phyloP scores from a whole-genome alignment of 2,888 invertebrate genomes.

The Lamproptera curius region DNA sequence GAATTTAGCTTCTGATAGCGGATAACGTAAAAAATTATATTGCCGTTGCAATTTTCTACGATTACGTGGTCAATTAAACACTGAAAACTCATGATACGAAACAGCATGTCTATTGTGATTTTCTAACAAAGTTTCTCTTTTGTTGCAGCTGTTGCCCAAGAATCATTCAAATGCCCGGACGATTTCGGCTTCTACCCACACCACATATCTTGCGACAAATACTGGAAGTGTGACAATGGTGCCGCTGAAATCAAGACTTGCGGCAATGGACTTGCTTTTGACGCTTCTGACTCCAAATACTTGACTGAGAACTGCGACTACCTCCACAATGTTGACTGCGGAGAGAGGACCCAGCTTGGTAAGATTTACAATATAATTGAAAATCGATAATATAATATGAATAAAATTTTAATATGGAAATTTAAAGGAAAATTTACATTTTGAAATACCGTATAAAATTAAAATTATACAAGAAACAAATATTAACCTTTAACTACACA shows the following conservation, averaged over 20 bases:
- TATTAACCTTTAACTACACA: slow-evolving; percentile 15
- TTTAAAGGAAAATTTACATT: too few species aligned
- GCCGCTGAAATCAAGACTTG: slow-evolving; percentile 93
- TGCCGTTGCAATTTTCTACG: too few species aligned
- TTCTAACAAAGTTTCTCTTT: slow-evolving; percentile 23
- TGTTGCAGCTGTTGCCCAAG: slow-evolving; percentile 84
- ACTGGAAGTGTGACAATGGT: slow-evolving; percentile 96
- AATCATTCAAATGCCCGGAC: slow-evolving; percentile 94
- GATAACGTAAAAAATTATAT: too few species aligned
- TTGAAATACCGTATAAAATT: too few species aligned
- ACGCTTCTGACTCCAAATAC: slow-evolving; percentile 92
- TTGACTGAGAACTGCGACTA: slow-evolving; percentile 97
- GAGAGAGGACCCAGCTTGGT: slow-evolving; percentile 92
- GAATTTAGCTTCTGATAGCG: slow-evolving; percentile 20
- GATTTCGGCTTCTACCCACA: slow-evolving; percentile 97
- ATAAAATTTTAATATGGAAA: too few species aligned
- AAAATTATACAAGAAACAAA: not conserved
- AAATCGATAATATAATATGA: too few species aligned
- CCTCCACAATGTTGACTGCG: slow-evolving; percentile 95
- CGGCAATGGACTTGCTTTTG: slow-evolving; percentile 96
- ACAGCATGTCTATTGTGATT: slow-evolving; percentile 1
- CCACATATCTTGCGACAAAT: slow-evolving; percentile 93
- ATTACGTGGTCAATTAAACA: too few species aligned
- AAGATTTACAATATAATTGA: slow-evolving; percentile 41
- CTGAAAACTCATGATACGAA: too few species aligned